Conservation (phyloP, 2,888 invertebrate species). For the Xanthostigma xanthostigma region DNA sequence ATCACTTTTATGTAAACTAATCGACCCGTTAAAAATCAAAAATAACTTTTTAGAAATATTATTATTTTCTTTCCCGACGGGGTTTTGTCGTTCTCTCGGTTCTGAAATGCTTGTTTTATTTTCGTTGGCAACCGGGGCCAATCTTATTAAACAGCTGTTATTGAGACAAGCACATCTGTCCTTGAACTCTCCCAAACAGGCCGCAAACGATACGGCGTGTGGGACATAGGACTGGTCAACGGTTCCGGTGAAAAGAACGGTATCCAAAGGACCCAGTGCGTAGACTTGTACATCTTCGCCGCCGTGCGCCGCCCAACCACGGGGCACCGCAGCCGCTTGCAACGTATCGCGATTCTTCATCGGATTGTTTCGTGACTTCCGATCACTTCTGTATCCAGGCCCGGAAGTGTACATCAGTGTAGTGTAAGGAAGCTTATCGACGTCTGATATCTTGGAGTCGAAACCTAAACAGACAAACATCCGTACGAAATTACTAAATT, state of each 20-base stretch:
- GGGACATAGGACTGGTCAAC: constrained; percentile 65
- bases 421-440: constrained; percentile 49
- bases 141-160: background rate
- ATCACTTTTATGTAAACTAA: no score
- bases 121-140: no score
- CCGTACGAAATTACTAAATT: no score
- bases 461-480: constrained; percentile 31
- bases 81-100: no score
- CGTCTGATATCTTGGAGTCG: constrained; percentile 46
- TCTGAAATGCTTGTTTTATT: no score
- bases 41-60: no score
- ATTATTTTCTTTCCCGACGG: no score
- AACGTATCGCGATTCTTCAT: constrained; percentile 32
- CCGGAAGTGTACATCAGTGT: constrained; percentile 55
- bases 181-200: constrained; percentile 46
- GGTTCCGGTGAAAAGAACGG: constrained; percentile 42
- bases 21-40: no score
- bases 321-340: constrained; percentile 47
- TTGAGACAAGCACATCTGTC: constrained; percentile 29
- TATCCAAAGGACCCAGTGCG: constrained; percentile 44
- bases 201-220: constrained; percentile 57
- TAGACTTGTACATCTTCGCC: constrained; percentile 63
- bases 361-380: constrained; percentile 19
- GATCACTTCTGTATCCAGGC: constrained; percentile 45
- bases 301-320: constrained; percentile 58